These are phyloP conservation scores for Drosophila tristis DNA, from an alignment of 1,140 invertebrate genomes.

Conservation along the genomic window DNA sequence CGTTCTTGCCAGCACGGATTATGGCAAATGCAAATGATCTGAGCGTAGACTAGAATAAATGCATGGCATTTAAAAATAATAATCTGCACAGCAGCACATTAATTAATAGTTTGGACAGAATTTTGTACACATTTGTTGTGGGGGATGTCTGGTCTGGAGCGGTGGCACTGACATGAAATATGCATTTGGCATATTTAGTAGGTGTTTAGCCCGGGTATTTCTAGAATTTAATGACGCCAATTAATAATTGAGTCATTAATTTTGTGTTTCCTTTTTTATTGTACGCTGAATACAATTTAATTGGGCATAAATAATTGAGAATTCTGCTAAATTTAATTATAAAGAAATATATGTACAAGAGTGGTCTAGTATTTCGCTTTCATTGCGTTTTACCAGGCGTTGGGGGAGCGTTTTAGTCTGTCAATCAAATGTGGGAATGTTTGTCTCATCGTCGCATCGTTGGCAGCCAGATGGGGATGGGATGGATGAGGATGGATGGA, in stretches of 20 bases:
- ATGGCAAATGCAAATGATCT: slow-evolving; percentile 41
- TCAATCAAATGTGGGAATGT: slow-evolving; percentile 57
- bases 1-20: slow-evolving; percentile 37
- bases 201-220: slow-evolving; percentile 55
- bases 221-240: slow-evolving; percentile 42
- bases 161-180: slow-evolving; percentile 38
- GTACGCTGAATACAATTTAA: slow-evolving; percentile 46
- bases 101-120: slow-evolving; percentile 62
- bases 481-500: slow-evolving; percentile 25
- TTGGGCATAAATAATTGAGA: slow-evolving; percentile 61
- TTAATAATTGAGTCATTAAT: slow-evolving; percentile 61
- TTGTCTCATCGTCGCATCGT: slow-evolving; percentile 48
- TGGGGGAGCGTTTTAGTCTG: slow-evolving; percentile 41
- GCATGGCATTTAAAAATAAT: slow-evolving; percentile 52
- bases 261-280: slow-evolving; percentile 13
- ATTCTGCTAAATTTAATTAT: slow-evolving; percentile 38
- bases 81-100: slow-evolving; percentile 29
- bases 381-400: slow-evolving; percentile 6
- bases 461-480: slow-evolving; percentile 44
- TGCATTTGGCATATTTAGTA: slow-evolving; percentile 59
- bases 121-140: slow-evolving; percentile 7
- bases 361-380: slow-evolving; percentile 18
- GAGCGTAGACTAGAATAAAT: slow-evolving; percentile 37
- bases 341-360: not conserved
- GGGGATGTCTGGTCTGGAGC: not conserved